Conservation (phyloP, 2,797 vertebrate species). For the Thunnus albacares region DNA sequence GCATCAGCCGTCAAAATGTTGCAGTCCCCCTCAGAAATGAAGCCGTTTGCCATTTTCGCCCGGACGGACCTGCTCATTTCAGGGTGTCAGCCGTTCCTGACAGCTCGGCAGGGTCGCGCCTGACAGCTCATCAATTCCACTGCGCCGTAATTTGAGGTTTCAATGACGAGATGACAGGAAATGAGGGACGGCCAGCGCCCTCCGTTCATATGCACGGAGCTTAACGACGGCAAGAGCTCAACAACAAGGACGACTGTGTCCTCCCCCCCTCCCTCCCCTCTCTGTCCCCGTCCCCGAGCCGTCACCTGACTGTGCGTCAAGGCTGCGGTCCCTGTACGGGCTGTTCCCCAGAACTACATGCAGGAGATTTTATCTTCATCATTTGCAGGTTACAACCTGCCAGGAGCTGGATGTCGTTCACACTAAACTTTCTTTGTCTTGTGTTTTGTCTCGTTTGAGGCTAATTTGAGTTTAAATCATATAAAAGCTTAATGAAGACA, state of each 20-base stretch:
- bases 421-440: not conserved
- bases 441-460: not conserved
- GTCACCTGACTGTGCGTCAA: slow-evolving; percentile 15
- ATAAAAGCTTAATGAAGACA: no score
- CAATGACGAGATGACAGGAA: slow-evolving; percentile 56
- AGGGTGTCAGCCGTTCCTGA: slow-evolving; percentile 34
- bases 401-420: not conserved
- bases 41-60: slow-evolving; percentile 36
- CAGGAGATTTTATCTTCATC: slow-evolving; percentile 15
- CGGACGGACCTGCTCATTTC: slow-evolving; percentile 36
- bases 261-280: not conserved
- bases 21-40: slow-evolving; percentile 31
- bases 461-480: not conserved
- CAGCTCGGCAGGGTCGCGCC: slow-evolving; percentile 11
- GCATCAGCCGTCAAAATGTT: slow-evolving; percentile 8
- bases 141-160: slow-evolving; percentile 49
- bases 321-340: not conserved
- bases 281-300: not conserved
- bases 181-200: slow-evolving; percentile 12
- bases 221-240: not conserved
- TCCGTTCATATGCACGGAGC: not conserved
- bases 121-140: slow-evolving; percentile 68
- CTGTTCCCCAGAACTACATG: not conserved
- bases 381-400: slow-evolving; percentile 15
- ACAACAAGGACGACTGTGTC: slow-evolving; percentile 9